A percentile compares a stretch with the other conserved stretches of the same genome.
Evolutionary conservation across 2,888 invertebrate genomes (phyloP).

Genomic region (Aphidoletes aphidimyza): DNA sequence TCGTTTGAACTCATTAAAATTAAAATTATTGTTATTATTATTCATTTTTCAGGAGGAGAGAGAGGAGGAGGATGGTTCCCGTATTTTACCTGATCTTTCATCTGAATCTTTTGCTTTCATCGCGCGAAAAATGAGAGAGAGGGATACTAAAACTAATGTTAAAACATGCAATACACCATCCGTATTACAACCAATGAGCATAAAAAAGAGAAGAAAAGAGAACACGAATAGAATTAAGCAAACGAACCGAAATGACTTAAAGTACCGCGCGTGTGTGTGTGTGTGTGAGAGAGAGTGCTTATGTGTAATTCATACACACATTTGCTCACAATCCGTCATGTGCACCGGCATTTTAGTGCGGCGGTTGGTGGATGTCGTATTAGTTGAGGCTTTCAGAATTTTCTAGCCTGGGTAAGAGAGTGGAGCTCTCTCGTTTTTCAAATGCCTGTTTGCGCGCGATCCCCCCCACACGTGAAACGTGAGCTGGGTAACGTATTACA

Average conservation of each 20-base stretch:
- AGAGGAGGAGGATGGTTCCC: background rate
- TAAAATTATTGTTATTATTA: slow-evolving; percentile 35
- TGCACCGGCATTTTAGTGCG: background rate
- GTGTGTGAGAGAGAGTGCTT: too few species aligned
- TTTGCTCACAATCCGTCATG: too few species aligned
- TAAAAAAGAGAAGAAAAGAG: background rate
- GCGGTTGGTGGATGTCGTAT: too few species aligned
- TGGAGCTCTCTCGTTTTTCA: background rate
- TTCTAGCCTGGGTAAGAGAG: background rate
- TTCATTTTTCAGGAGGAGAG: too few species aligned
- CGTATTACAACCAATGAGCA: slow-evolving; percentile 34
- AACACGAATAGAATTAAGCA: background rate
- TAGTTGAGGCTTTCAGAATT: too few species aligned
- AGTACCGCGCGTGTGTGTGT: background rate
- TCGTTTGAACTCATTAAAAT: slow-evolving; percentile 45
- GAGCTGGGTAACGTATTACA: background rate
- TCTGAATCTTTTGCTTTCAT: too few species aligned
- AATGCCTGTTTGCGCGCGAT: too few species aligned
- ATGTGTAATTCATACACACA: slow-evolving; percentile 20
- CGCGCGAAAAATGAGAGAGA: background rate
- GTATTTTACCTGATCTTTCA: background rate
- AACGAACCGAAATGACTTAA: slow-evolving; percentile 32
- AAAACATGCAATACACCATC: background rate
- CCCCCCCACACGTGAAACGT: too few species aligned
- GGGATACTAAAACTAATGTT: background rate